These are phyloP conservation scores for Psittacula cyanocephala DNA, from an alignment of 2,113 vertebrate species.

Conservation along the genomic window DNA sequence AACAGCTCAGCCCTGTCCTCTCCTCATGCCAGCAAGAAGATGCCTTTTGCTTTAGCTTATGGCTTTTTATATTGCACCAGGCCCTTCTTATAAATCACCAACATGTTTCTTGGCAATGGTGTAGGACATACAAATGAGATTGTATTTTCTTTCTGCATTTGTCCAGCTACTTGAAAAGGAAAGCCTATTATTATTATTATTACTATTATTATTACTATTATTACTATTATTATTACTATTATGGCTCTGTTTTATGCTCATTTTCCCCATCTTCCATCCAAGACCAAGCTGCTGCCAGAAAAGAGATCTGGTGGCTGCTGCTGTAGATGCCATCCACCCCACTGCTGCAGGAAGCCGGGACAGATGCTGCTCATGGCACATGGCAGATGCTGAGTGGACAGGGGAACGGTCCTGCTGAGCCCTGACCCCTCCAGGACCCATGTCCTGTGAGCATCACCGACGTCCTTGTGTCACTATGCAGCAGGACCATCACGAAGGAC, in stretches of 20 bases:
- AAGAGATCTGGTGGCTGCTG: background rate
- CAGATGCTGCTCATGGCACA: accelerated
- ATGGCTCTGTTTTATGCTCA: background rate
- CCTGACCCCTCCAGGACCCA: background rate
- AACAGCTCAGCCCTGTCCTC: background rate
- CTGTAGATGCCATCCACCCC: background rate
- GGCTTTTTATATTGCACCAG: background rate
- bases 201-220: too few relatives aligned
- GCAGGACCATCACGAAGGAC: background rate
- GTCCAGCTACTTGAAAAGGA: background rate
- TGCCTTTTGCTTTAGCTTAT: background rate
- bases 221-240: background rate
- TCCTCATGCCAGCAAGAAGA: background rate
- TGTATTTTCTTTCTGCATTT: background rate
- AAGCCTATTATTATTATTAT: accelerated
- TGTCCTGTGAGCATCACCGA: background rate
- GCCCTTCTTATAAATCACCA: background rate
- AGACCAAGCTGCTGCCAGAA: background rate
- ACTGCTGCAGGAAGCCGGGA: accelerated
- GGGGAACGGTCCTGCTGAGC: background rate
- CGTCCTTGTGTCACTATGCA: background rate
- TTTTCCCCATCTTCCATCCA: background rate
- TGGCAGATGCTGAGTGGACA: background rate
- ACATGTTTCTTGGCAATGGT: background rate
- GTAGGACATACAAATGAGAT: accelerated